Conservation (phyloP, 2,113 vertebrate genomes). For the Chroicocephalus ridibundus region DNA sequence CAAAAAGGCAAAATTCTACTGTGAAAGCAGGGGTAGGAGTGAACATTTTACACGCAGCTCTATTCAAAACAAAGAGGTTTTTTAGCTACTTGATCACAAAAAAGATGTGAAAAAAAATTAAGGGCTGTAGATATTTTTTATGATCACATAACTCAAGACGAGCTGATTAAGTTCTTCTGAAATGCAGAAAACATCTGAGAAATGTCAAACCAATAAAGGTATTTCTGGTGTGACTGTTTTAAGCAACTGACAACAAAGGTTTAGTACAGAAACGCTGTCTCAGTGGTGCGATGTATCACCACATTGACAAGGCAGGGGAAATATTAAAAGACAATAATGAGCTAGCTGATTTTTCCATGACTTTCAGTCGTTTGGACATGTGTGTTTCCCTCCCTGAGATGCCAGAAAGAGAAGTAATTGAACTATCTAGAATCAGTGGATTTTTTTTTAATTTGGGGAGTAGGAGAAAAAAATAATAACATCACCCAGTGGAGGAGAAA, state of each 20-base stretch:
- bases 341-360: not conserved
- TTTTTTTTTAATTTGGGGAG: not conserved
- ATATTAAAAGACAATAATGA: not conserved
- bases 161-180: conserved; percentile 15
- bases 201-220: conserved; percentile 49
- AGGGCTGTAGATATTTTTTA: not conserved
- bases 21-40: not conserved
- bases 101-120: not conserved
- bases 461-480: not conserved
- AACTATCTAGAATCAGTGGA: not conserved
- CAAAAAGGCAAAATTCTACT: not conserved
- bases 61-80: not conserved
- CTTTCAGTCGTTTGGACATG: not conserved
- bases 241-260: conserved; percentile 18
- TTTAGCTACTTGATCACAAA: not conserved
- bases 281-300: not conserved
- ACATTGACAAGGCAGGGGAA: not conserved
- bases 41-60: not conserved
- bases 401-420: not conserved
- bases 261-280: not conserved
- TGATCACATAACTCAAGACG: conserved; percentile 4
- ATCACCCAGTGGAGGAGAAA: not conserved
- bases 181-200: conserved; percentile 38
- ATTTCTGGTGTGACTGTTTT: not conserved
- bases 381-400: not conserved